phyloP scores from a whole-genome alignment of 2,888 invertebrate species.

The Cordilura impudica region DNA sequence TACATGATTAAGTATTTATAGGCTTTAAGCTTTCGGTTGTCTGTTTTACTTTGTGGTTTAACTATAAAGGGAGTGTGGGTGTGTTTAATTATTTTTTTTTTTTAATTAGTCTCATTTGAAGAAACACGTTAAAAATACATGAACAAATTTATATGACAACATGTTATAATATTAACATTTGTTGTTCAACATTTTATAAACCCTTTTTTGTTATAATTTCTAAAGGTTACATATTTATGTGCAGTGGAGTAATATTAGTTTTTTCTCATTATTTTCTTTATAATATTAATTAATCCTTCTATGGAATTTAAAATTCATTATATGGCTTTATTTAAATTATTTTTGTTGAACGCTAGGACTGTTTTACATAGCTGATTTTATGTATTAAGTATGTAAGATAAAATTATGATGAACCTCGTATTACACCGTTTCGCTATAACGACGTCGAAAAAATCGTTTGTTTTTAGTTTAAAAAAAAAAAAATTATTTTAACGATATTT shows the following conservation, averaged over 20 bases:
- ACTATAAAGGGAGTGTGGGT: conserved; percentile 1
- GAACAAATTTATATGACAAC: background rate
- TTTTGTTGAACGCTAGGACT: too few species aligned
- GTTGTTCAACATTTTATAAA: background rate
- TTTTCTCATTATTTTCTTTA: too few species aligned
- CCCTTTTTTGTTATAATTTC: background rate
- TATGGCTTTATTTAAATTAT: too few species aligned
- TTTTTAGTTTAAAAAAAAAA: too few species aligned
- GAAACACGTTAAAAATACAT: background rate
- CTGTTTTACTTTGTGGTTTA: background rate
- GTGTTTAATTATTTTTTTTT: conserved; percentile 13
- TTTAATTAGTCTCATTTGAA: conserved; percentile 23
- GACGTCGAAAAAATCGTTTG: too few species aligned
- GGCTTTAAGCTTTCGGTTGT: background rate
- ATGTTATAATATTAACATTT: background rate
- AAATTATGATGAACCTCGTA: too few species aligned
- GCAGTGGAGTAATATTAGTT: too few species aligned
- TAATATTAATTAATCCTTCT: background rate
- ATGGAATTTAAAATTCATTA: background rate
- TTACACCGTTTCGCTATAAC: too few species aligned
- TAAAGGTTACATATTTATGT: background rate
- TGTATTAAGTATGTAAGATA: too few species aligned
- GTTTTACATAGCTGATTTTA: too few species aligned
- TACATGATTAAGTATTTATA: background rate
- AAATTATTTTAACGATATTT: too few species aligned